Conservation (phyloP, 1,140 invertebrate species). For the Mycetomoellerius zeteki region DNA sequence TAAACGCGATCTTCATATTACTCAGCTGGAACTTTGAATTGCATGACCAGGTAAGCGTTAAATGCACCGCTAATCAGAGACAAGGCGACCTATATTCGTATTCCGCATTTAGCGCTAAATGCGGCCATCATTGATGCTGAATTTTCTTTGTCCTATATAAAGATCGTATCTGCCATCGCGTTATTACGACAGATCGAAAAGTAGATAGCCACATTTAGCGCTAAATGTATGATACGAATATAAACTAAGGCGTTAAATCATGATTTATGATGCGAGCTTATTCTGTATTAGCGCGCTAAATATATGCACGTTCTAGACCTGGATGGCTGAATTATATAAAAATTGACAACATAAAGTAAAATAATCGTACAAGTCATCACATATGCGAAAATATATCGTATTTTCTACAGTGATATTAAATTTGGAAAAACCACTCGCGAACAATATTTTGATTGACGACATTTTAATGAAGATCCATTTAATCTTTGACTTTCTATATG, state of each 20-base stretch:
- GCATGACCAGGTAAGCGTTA: conserved; percentile 19
- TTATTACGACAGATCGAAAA: not conserved
- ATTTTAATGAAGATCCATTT: conserved; percentile 28
- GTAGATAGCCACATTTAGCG: not conserved
- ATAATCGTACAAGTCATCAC: not conserved
- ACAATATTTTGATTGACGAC: conserved; percentile 9
- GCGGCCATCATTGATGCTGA: not conserved
- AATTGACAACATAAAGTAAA: not conserved
- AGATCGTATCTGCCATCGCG: not conserved
- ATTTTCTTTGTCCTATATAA: conserved; percentile 16
- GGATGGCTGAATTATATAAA: not conserved
- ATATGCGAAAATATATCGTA: not conserved
- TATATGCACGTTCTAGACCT: not conserved
- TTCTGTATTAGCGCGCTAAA: not conserved
- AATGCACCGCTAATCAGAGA: conserved; percentile 20
- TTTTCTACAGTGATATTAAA: conserved; percentile 1
- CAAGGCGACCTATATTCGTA: conserved; percentile 13
- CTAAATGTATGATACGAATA: not conserved
- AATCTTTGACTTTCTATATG: not conserved
- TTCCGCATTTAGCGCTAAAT: conserved; percentile 22
- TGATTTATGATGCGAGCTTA: not conserved
- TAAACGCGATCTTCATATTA: conserved; percentile 40
- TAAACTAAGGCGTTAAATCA: conserved; percentile 1
- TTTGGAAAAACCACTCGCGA: not conserved
- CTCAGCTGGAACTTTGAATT: not conserved